These are phyloP conservation scores for Chrysopa pallens DNA, from an alignment of 1,140 invertebrate genomes.

Conservation along the genomic window DNA sequence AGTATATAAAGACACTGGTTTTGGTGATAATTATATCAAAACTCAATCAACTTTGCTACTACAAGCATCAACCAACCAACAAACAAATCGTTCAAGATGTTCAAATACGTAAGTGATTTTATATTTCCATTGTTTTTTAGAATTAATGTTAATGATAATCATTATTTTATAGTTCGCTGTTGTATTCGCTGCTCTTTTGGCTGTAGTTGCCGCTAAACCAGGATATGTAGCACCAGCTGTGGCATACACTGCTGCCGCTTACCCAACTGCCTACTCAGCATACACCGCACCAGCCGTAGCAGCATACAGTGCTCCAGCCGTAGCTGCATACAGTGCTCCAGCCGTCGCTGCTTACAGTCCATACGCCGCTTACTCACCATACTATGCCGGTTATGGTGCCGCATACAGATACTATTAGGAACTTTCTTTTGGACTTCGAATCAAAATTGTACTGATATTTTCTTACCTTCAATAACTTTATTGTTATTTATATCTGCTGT, in stretches of 20 bases:
- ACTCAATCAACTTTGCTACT: slow-evolving; percentile 1
- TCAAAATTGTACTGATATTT: too few species aligned
- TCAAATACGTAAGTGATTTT: slow-evolving; percentile 13
- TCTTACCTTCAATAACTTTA: too few species aligned
- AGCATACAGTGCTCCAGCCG: not conserved
- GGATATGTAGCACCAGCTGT: slow-evolving; percentile 1
- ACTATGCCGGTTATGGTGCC: not conserved
- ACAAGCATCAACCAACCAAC: slow-evolving; percentile 2
- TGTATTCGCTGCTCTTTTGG: slow-evolving; percentile 5
- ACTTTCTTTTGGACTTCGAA: not conserved
- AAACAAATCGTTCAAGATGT: slow-evolving; percentile 7
- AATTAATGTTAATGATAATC: slow-evolving; percentile 1
- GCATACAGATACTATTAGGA: not conserved
- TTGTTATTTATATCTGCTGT: too few species aligned
- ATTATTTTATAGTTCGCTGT: slow-evolving; percentile 20
- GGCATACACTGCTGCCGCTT: not conserved
- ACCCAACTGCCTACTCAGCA: not conserved
- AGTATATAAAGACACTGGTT: too few species aligned
- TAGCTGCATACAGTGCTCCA: slow-evolving; percentile 17
- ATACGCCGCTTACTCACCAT: not conserved
- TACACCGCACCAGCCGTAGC: not conserved
- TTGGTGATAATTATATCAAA: not conserved
- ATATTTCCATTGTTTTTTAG: not conserved
- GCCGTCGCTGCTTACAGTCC: slow-evolving; percentile 17
- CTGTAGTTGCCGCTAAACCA: slow-evolving; percentile 6